Evolutionary conservation across 2,888 invertebrate species (phyloP).

Genomic region (Lithophane ornitopus): DNA sequence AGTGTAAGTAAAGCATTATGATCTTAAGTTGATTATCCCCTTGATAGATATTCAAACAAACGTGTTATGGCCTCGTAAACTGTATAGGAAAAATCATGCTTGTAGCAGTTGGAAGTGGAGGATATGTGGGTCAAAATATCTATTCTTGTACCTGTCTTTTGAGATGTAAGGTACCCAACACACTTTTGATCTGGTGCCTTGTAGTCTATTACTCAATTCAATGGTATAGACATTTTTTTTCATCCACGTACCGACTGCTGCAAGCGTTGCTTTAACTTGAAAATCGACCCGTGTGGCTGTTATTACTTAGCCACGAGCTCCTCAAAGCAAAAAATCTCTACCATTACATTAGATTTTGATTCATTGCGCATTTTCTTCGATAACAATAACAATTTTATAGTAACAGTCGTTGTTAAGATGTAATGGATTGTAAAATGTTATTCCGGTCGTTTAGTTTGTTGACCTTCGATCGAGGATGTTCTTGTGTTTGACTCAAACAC

Average conservation of each 20-base stretch:
- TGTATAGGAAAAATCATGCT: constrained; percentile 6
- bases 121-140: background rate
- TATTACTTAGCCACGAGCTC: background rate
- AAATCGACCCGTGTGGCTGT: background rate
- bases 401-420: constrained; percentile 43
- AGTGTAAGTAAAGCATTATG: constrained; percentile 4
- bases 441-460: constrained; percentile 33
- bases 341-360: too few species aligned
- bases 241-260: background rate
- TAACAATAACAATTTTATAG: constrained; percentile 15
- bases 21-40: constrained; percentile 8
- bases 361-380: background rate
- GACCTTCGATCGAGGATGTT: constrained; percentile 31
- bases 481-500: constrained; percentile 31
- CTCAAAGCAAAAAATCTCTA: too few species aligned
- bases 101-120: background rate
- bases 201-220: too few species aligned
- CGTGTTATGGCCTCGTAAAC: constrained; percentile 37
- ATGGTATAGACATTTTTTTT: too few species aligned
- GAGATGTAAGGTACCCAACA: too few species aligned
- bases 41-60: constrained; percentile 36
- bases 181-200: too few species aligned
- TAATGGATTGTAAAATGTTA: constrained; percentile 55
- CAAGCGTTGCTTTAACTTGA: background rate
- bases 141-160: too few species aligned